These are phyloP conservation scores for Pteruthius melanotis DNA, from an alignment of 2,113 vertebrate genomes.

Conservation along the genomic window DNA sequence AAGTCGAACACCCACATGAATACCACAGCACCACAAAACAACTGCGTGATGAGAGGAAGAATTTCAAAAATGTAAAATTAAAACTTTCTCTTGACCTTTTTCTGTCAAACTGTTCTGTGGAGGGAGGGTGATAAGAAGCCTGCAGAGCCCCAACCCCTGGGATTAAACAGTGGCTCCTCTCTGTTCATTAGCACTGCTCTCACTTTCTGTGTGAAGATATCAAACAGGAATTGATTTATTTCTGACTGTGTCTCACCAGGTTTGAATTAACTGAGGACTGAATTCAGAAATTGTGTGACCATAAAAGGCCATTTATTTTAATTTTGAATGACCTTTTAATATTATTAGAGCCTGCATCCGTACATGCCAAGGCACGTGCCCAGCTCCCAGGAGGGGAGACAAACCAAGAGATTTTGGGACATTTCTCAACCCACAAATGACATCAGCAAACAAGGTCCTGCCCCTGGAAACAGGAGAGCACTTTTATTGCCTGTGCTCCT, in stretches of 20 bases:
- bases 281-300: background rate
- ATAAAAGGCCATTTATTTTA: background rate
- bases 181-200: background rate
- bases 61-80: conserved; percentile 49
- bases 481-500: background rate
- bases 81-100: conserved; percentile 58
- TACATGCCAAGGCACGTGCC: background rate
- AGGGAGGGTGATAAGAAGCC: background rate
- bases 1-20: conserved; percentile 8
- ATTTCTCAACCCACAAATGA: background rate
- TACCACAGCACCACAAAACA: conserved; percentile 11
- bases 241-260: background rate
- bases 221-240: background rate
- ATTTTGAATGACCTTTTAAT: background rate
- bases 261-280: background rate
- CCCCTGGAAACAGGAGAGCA: background rate
- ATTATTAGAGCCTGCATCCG: background rate
- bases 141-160: background rate
- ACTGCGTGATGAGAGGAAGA: conserved; percentile 41
- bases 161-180: background rate
- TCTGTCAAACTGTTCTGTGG: background rate
- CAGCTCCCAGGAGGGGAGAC: background rate
- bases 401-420: background rate
- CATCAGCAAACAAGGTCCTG: background rate
- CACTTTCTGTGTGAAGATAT: background rate